Conservation (phyloP, 2,797 vertebrate species). For the Phrynocephalus guinanensis region DNA sequence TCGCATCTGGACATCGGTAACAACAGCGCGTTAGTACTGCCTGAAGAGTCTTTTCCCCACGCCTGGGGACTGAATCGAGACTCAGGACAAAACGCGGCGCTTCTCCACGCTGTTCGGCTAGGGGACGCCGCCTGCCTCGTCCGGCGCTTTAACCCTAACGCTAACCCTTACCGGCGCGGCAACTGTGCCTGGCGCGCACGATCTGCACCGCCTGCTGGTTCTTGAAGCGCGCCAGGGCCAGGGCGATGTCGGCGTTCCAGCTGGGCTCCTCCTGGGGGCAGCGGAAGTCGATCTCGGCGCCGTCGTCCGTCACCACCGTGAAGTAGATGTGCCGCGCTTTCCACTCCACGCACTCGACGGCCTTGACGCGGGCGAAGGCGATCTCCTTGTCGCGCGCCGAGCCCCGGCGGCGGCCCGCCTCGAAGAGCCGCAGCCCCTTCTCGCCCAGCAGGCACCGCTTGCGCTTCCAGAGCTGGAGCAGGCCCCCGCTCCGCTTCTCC, state of each 20-base stretch:
- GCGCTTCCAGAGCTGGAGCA: slow-evolving; percentile 94
- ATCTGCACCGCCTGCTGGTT: slow-evolving; percentile 90
- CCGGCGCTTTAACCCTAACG: neutral
- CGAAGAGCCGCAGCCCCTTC: slow-evolving; percentile 86
- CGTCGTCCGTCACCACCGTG: slow-evolving; percentile 90
- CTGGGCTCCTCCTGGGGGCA: slow-evolving; percentile 88
- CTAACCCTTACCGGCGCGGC: slow-evolving; percentile 65
- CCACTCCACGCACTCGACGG: slow-evolving; percentile 94
- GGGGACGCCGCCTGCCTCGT: too few species aligned
- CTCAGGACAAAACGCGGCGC: too few species aligned
- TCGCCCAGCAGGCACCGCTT: slow-evolving; percentile 91
- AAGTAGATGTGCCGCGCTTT: slow-evolving; percentile 91
- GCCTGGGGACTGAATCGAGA: too few species aligned
- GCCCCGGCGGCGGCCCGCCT: slow-evolving; percentile 68
- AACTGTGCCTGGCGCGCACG: slow-evolving; percentile 84
- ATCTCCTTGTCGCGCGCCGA: slow-evolving; percentile 86
- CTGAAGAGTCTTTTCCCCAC: too few species aligned
- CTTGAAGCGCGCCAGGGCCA: slow-evolving; percentile 91
- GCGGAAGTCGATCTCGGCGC: slow-evolving; percentile 92
- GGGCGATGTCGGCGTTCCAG: slow-evolving; percentile 92
- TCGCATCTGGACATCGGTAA: neutral
- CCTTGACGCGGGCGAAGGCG: slow-evolving; percentile 88
- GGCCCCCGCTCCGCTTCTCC: slow-evolving; percentile 94
- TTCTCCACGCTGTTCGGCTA: too few species aligned
- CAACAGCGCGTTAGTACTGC: too few species aligned